phyloP scores from a whole-genome alignment of 2,888 invertebrate genomes.

The Drymonia ruficornis region DNA sequence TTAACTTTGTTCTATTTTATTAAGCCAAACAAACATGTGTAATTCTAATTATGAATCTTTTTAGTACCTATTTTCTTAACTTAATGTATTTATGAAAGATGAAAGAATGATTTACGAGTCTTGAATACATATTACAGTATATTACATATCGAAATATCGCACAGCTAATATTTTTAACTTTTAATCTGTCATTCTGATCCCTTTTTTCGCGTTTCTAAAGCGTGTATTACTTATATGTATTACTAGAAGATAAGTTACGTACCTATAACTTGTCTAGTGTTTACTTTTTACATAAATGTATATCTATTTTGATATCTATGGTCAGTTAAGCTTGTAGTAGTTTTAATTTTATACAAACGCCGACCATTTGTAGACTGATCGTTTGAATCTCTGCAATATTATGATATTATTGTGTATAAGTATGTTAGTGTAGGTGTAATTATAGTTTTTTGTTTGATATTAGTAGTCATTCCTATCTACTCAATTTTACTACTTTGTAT shows the following conservation, averaged over 20 bases:
- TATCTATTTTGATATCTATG: not conserved
- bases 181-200: no score
- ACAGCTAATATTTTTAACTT: no score
- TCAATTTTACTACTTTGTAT: not conserved
- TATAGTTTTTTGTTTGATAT: not conserved
- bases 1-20: no score
- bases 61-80: no score
- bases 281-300: not conserved
- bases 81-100: no score
- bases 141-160: no score
- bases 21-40: no score
- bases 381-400: slow-evolving; percentile 11
- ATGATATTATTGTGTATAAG: not conserved
- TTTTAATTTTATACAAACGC: slow-evolving; percentile 14
- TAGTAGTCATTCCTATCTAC: not conserved
- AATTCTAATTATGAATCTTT: no score
- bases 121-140: no score
- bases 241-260: not conserved
- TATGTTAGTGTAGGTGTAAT: not conserved
- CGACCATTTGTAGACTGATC: slow-evolving; percentile 48
- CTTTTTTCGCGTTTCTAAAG: no score
- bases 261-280: not conserved
- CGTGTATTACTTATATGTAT: no score
- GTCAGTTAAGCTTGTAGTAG: not conserved
- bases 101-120: no score